phyloP scores from a whole-genome alignment of 2,797 vertebrate species.

The Cetoscarus ocellatus region DNA sequence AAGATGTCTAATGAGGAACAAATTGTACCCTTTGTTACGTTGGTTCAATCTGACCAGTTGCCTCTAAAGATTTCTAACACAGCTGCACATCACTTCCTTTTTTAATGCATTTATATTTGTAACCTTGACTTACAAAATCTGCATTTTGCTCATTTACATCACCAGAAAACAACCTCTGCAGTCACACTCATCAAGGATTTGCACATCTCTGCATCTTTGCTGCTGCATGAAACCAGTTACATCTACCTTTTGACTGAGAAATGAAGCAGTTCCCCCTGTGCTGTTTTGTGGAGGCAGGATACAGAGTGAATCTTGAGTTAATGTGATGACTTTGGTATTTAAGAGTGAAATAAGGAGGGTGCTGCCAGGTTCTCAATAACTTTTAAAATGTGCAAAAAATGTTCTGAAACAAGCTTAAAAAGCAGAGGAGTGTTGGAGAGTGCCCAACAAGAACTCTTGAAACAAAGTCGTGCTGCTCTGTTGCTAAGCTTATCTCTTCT shows the following conservation, averaged over 20 bases:
- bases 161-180: constrained; percentile 1
- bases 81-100: constrained; percentile 2
- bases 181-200: background rate
- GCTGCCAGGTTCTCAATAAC: constrained; percentile 34
- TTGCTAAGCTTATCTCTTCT: constrained; percentile 5
- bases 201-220: constrained; percentile 10
- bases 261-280: constrained; percentile 12
- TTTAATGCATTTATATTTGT: constrained; percentile 6
- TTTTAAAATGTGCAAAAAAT: constrained; percentile 25
- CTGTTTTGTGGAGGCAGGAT: constrained; percentile 27
- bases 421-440: constrained; percentile 39
- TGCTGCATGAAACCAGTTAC: background rate
- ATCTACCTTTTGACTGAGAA: constrained; percentile 19
- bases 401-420: constrained; percentile 44
- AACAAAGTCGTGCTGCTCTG: constrained; percentile 9
- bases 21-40: background rate
- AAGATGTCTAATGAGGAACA: constrained; percentile 11
- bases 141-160: constrained; percentile 16
- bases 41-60: constrained; percentile 6
- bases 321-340: constrained; percentile 44
- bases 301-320: constrained; percentile 40
- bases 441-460: constrained; percentile 28
- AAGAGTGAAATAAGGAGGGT: constrained; percentile 26
- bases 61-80: background rate
- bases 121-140: background rate